These are phyloP conservation scores for Notiomystis cincta DNA, from an alignment of 2,113 vertebrate genomes.

Conservation along the genomic window DNA sequence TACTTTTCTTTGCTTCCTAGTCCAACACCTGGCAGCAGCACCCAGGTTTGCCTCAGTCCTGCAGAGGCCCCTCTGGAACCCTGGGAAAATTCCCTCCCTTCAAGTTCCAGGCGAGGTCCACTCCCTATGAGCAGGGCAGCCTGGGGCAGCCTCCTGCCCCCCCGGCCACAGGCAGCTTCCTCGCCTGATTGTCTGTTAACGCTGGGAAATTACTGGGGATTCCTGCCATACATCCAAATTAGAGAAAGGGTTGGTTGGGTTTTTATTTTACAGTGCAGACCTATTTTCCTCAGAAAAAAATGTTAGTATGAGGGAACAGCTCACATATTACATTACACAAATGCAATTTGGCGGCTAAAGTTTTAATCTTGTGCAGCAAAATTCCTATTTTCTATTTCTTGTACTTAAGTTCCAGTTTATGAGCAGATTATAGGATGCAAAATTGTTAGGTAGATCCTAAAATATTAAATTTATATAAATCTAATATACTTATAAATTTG, in stretches of 20 bases:
- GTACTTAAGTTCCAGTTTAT: neutral
- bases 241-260: neutral
- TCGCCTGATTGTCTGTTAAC: neutral
- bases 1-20: neutral
- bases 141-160: neutral
- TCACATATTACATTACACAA: neutral
- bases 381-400: neutral
- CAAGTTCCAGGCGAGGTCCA: neutral
- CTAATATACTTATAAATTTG: neutral
- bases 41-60: neutral
- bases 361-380: neutral
- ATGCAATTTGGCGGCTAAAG: neutral
- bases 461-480: neutral
- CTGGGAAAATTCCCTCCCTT: neutral
- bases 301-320: neutral
- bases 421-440: neutral
- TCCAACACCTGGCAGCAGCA: neutral
- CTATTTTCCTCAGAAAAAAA: neutral
- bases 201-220: neutral
- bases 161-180: accelerated
- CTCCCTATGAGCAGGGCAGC: accelerated
- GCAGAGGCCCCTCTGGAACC: neutral
- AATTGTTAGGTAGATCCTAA: neutral
- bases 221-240: neutral
- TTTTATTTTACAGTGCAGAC: neutral